Evolutionary conservation across 2,113 vertebrate species (phyloP).

Genomic region (Grammatotria lemairii): DNA sequence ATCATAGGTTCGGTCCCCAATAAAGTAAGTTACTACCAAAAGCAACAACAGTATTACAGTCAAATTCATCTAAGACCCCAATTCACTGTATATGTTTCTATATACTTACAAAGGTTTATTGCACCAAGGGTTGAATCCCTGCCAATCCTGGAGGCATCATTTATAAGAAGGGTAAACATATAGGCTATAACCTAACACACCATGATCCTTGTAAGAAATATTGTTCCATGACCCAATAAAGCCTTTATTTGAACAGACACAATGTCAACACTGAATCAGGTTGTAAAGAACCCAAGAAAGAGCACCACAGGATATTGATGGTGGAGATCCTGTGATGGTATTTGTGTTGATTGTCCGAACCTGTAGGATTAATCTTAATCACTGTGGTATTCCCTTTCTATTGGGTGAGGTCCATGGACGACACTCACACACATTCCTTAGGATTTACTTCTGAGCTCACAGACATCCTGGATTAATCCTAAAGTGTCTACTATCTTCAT

Average conservation of each 20-base stretch:
- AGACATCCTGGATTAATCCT: not conserved
- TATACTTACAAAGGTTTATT: not conserved
- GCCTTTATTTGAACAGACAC: not conserved
- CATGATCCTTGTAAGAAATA: not conserved
- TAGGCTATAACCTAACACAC: not conserved
- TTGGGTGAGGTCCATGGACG: conserved; percentile 26
- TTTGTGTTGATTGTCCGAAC: conserved; percentile 31
- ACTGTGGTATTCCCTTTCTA: conserved; percentile 7
- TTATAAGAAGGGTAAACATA: not conserved
- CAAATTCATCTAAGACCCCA: not conserved
- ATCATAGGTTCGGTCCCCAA: not conserved
- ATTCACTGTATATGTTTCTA: not conserved
- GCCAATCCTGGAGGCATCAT: not conserved
- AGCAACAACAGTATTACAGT: not conserved
- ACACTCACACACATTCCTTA: conserved; percentile 12
- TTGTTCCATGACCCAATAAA: not conserved
- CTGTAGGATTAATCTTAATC: conserved; percentile 45
- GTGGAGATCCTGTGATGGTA: not conserved
- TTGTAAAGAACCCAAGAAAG: not conserved
- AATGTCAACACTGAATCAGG: not conserved
- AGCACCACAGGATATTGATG: not conserved
- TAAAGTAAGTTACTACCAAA: not conserved
- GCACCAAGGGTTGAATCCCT: not conserved
- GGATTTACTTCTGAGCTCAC: not conserved
- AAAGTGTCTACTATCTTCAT: not conserved